These are phyloP conservation scores for Orthosia gothica DNA, from an alignment of 2,888 invertebrate genomes.

Conservation along the genomic window DNA sequence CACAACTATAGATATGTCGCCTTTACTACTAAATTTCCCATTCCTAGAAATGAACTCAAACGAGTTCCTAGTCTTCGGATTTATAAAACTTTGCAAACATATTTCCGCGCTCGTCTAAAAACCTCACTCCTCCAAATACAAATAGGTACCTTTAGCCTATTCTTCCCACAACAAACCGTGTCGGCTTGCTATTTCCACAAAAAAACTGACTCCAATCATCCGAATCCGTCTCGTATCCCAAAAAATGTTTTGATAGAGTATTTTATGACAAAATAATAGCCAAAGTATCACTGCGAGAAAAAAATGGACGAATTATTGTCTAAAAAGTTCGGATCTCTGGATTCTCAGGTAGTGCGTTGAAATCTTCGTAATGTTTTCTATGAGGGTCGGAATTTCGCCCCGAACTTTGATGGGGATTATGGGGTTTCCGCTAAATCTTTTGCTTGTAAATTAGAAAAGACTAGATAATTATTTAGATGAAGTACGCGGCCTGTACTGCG, in stretches of 20 bases:
- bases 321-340: constrained; percentile 62
- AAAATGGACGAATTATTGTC: constrained; percentile 69
- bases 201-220: constrained; percentile 55
- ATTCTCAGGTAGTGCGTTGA: constrained; percentile 69
- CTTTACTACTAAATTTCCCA: too few species aligned
- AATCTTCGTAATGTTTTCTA: constrained; percentile 73
- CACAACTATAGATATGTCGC: too few species aligned
- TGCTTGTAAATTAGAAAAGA: background rate
- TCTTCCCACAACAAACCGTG: constrained; percentile 43
- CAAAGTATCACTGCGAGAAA: constrained; percentile 67
- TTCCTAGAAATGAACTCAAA: too few species aligned
- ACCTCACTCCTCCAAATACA: constrained; percentile 10
- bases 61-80: too few species aligned
- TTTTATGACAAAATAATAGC: constrained; percentile 88
- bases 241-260: constrained; percentile 80
- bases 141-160: constrained; percentile 1
- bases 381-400: constrained; percentile 55
- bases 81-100: too few species aligned
- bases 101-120: background rate
- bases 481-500: too few species aligned
- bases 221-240: constrained; percentile 55
- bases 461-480: background rate
- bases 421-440: background rate
- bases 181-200: constrained; percentile 56
- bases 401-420: constrained; percentile 14